Conservation (phyloP, 1,140 invertebrate species). For the Lethocerus indicus region DNA sequence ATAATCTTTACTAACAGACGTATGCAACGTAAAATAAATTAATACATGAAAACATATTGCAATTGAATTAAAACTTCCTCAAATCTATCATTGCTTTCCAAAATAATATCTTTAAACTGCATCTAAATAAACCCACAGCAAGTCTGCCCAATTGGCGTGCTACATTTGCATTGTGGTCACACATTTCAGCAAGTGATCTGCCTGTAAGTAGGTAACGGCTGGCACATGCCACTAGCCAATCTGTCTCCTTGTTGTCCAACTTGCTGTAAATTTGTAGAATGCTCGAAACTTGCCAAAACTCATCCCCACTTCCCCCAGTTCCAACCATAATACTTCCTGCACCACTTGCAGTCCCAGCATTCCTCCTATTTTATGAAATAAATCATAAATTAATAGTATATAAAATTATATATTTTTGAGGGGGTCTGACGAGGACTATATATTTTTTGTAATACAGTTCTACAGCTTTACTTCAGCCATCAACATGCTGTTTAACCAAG, state of each 20-base stretch:
- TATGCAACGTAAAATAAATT: neutral
- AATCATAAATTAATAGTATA: too few relatives aligned
- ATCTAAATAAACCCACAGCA: conserved; percentile 38
- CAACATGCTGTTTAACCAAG: too few relatives aligned
- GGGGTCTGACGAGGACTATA: too few relatives aligned
- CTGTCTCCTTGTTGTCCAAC: conserved; percentile 23
- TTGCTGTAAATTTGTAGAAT: conserved; percentile 25
- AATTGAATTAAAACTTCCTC: neutral
- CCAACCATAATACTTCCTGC: neutral
- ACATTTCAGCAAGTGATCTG: conserved; percentile 57
- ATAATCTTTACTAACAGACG: neutral
- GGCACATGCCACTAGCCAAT: conserved; percentile 42
- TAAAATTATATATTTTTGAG: too few relatives aligned
- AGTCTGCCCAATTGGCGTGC: conserved; percentile 47
- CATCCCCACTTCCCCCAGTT: conserved; percentile 29
- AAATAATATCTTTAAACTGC: too few relatives aligned
- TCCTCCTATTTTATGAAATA: too few relatives aligned
- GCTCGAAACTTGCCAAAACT: conserved; percentile 43
- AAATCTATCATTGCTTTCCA: neutral
- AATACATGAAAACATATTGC: neutral
- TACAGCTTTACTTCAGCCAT: too few relatives aligned
- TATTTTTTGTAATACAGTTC: too few relatives aligned
- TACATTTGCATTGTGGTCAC: conserved; percentile 73
- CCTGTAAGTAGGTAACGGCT: conserved; percentile 56
- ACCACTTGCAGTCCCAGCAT: neutral